Conservation (phyloP, 2,888 invertebrate species). For the Eustalomyia histrio region DNA sequence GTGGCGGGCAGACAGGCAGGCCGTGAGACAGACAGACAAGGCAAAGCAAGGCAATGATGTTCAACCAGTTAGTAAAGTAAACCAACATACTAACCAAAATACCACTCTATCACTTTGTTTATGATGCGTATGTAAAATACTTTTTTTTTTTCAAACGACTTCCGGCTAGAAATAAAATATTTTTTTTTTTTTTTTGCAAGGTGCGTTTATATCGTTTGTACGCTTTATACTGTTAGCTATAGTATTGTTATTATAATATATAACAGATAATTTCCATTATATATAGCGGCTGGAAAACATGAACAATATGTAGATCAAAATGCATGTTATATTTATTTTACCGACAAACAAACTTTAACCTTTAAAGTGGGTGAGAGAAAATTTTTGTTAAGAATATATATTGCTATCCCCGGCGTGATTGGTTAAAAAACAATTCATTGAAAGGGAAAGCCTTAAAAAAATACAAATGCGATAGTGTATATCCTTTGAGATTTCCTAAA, state of each 20-base stretch:
- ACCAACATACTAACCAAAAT: slow-evolving; percentile 44
- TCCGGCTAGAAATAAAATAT: slow-evolving; percentile 57
- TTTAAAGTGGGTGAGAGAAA: neutral
- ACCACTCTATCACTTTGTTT: slow-evolving; percentile 59
- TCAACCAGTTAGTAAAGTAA: slow-evolving; percentile 46
- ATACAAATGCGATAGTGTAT: too few species aligned
- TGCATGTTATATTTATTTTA: neutral
- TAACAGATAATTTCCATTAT: slow-evolving; percentile 23
- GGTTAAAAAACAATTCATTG: too few species aligned
- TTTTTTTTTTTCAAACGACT: slow-evolving; percentile 53
- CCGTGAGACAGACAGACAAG: too few species aligned
- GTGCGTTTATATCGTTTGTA: slow-evolving; percentile 41
- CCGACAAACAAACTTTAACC: neutral
- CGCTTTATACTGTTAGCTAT: neutral
- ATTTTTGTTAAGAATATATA: neutral
- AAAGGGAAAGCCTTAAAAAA: too few species aligned
- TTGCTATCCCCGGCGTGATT: too few species aligned
- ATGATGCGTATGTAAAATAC: slow-evolving; percentile 48
- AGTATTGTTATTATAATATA: slow-evolving; percentile 25
- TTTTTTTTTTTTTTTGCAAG: slow-evolving; percentile 43
- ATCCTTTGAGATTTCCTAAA: too few species aligned
- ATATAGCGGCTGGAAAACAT: slow-evolving; percentile 68
- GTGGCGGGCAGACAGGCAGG: neutral
- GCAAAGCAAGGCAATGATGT: neutral
- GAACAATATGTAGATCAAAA: slow-evolving; percentile 72